A percentile compares a stretch with the other conserved stretches of the same genome.
Evolutionary conservation across 92 coral and sea anemone species (phyloP).

Genomic region (Hydrozoanthus gracilis): DNA sequence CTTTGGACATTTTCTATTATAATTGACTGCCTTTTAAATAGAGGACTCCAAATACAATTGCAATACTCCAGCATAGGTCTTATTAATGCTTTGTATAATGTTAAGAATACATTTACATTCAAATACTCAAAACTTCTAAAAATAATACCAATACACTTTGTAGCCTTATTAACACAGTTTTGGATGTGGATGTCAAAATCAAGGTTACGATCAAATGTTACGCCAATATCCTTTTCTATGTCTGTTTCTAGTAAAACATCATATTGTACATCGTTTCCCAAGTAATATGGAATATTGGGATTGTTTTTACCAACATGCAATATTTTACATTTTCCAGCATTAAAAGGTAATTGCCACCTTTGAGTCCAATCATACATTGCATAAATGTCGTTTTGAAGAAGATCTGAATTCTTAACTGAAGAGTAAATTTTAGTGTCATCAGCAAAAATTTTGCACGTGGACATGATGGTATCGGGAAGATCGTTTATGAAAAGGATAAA

Average conservation of each 20-base stretch:
- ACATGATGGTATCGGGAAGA: constrained; percentile 12
- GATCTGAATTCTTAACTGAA: constrained; percentile 18
- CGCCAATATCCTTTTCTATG: constrained; percentile 12
- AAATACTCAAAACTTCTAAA: too few species aligned
- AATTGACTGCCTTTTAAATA: too few species aligned
- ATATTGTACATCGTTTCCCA: constrained; percentile 5
- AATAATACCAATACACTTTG: constrained; percentile 21
- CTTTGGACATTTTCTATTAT: too few species aligned
- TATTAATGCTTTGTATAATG: too few species aligned
- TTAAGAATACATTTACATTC: constrained; percentile 15
- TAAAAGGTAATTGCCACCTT: constrained; percentile 11
- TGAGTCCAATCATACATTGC: constrained; percentile 14
- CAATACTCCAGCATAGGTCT: constrained; percentile 23
- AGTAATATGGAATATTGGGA: background rate
- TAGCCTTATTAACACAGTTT: constrained; percentile 20
- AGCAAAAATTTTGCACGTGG: constrained; percentile 14
- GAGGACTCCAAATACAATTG: constrained; percentile 9
- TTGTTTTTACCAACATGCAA: too few species aligned
- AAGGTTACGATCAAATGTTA: constrained; percentile 10
- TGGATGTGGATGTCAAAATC: constrained; percentile 20
- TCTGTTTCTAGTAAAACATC: constrained; percentile 15
- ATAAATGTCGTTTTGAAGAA: constrained; percentile 14
- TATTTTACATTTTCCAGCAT: too few species aligned
- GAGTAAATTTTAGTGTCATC: constrained; percentile 24
- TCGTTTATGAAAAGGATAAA: constrained; percentile 17